A percentile compares a stretch with the other conserved stretches of the same genome.
Evolutionary conservation across 2,113 vertebrate species (phyloP).

Genomic region (Tenebrosternarchus preto): DNA sequence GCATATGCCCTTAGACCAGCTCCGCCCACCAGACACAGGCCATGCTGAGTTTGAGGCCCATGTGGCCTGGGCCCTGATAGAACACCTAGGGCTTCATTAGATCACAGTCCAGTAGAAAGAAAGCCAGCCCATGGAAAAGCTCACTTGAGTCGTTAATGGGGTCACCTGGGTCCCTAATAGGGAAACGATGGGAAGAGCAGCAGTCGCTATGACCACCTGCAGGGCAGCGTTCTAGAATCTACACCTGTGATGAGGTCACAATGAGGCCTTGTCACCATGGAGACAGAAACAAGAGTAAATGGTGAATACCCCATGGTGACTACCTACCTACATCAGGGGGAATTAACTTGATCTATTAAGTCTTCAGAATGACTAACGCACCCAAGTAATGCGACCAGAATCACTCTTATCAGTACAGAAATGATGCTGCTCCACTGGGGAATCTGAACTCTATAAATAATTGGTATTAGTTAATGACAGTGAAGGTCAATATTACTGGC

Average conservation of each 20-base stretch:
- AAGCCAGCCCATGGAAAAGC: background rate
- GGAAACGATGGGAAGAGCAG: constrained; percentile 17
- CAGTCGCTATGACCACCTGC: constrained; percentile 26
- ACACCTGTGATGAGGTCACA: constrained; percentile 24
- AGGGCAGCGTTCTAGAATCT: constrained; percentile 6
- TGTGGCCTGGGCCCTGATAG: constrained; percentile 10
- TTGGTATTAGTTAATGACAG: background rate
- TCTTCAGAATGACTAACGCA: constrained; percentile 6
- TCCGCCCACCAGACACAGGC: too few relatives aligned
- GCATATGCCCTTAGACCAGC: too few relatives aligned
- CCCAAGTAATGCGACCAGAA: background rate
- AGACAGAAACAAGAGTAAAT: constrained; percentile 38
- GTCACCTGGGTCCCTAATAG: constrained; percentile 11
- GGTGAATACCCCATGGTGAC: constrained; percentile 4
- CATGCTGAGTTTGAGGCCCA: constrained; percentile 3
- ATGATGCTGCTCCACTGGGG: too few relatives aligned
- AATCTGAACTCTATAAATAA: background rate
- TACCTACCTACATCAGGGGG: background rate
- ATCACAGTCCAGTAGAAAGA: constrained; percentile 6
- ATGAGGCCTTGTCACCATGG: constrained; percentile 10
- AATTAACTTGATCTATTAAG: constrained; percentile 33
- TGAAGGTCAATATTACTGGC: background rate
- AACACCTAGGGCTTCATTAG: constrained; percentile 11
- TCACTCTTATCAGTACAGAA: too few relatives aligned
- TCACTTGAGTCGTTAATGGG: constrained; percentile 8